phyloP scores from a whole-genome alignment of 2,797 vertebrate species.

The Falco novaeseelandiae region DNA sequence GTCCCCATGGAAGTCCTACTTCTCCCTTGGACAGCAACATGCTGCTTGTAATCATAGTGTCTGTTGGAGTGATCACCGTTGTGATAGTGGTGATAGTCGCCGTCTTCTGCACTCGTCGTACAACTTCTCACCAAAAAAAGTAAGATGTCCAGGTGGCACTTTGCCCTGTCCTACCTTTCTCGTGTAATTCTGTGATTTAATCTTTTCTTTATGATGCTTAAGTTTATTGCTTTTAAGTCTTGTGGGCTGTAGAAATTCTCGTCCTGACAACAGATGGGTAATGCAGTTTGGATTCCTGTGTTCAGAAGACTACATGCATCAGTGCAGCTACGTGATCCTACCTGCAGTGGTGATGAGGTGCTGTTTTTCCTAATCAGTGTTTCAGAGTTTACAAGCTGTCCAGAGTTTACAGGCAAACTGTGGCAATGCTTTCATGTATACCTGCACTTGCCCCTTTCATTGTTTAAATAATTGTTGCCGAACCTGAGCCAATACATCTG shows the following conservation, averaged over 20 bases:
- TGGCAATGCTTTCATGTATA: background rate
- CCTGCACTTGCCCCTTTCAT: background rate
- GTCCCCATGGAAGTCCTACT: conserved; percentile 83
- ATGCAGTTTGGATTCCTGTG: background rate
- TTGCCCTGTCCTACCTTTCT: background rate
- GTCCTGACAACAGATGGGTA: background rate
- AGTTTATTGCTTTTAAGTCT: background rate
- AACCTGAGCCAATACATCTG: background rate
- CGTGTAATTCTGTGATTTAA: background rate
- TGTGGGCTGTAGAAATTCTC: background rate
- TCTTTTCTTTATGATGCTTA: background rate
- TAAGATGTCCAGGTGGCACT: conserved; percentile 65
- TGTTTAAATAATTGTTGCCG: background rate
- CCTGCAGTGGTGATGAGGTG: background rate
- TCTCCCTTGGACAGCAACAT: conserved; percentile 86
- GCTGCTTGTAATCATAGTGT: conserved; percentile 93
- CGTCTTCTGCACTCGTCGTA: conserved; percentile 92
- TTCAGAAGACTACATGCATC: background rate
- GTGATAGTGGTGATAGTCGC: conserved; percentile 93
- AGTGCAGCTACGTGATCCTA: background rate
- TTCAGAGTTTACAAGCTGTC: background rate
- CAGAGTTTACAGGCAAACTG: background rate
- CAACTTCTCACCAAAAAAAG: conserved; percentile 97
- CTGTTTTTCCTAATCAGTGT: background rate
- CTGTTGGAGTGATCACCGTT: conserved; percentile 92